Base-by-base conservation (phyloP, 2,797 vertebrate species). In the Tiaroga cobitis region DNA sequence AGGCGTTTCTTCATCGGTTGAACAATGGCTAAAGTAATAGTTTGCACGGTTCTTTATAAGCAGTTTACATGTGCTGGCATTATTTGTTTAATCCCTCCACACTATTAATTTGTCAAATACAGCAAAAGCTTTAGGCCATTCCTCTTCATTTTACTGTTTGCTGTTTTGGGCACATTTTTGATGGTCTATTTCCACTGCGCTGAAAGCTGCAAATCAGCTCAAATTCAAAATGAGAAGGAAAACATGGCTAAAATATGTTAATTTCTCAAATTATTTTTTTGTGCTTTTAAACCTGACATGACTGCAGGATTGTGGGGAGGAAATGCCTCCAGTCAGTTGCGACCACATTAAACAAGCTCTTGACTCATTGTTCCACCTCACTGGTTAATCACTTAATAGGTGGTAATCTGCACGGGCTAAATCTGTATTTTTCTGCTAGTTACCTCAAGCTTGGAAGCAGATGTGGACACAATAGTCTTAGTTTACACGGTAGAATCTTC, bases 161-260 rank as follows among this genome's bases (percentile, higher is more conserved):
- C 92, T 94, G 93, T 90, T 92, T 86, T 89, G 93, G 91, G 95
- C 94, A 91, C 84, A 91, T 92, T 94, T 93, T 97, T 98, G 97
- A 98, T 98, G 97, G 98, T 99, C 97, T 94, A 88, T 94, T 98
- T 96, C 95, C 95, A 95, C 93, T 94, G 93, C 92, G 95, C 91
- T 95, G 94, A 95, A 95, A 95, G 94, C 91, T 94, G 88, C 79
- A 95, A 93, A 91, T 93, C 89, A 92, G 92, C 94, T 93, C 91
- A 87, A 65, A 88, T 89, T 90, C 93, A 65, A 92, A 92, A 89
- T 89, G 87, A 86, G 87, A 90, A 89, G 88, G 90, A 94, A 95
- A 93, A 92, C 89, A 90, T 87, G 83, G 82, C 90, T 92, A 83
- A 95, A 96, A 95, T 91, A 95, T 90, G 90, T 91, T 95, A 92